Evolutionary conservation across 2,113 vertebrate genomes (phyloP), one percentile per base, ranked within the genome.

Genomic region (Varanus komodoensis): DNA sequence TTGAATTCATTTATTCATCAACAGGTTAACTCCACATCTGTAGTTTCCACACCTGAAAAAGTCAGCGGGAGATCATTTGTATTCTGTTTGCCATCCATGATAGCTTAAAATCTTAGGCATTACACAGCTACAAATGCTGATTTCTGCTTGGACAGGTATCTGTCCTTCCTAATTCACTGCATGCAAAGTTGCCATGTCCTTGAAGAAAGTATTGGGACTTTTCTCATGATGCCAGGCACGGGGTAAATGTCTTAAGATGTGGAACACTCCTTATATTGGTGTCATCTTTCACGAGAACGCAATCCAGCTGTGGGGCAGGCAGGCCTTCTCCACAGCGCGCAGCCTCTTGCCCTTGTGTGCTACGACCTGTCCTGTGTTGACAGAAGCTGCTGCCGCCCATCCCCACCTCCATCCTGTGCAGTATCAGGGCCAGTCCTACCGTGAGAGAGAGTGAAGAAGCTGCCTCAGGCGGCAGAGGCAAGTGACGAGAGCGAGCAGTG

Each of bases 1-100:
- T 0, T 4, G 3, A 0, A 34, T n/a, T 23, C 61, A 4, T 44
- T 27, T 1, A 54, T 54, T 0, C 0, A 44, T 0, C 88, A 38
- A 54, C 86, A 73, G 0, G 0, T 0, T 6, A 84, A 27, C 44
- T 61, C 50, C 81, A 0, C 85, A 48, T 14, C 0, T 0, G 3
- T 12, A 29, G 64, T 48, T 84, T 34, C 61, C n/a, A 38, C n/a
- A 19, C 5, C 38, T 67, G 21, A 23, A 29, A 69, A 48, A 48
- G 7, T 80, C 8, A 29, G 9, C 6, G 12, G 48, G 82, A 69
- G 19, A 4, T 48, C n/a, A 29, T 81, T 48, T 68, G 11, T 54
- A 54, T 48, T 29, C 32, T 19, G 34, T 52, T 25, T 29, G n/a
- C 9, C 21, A 34, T 8, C 15, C 44, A 21, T 50, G 61, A 50